Evolutionary conservation across 1,140 invertebrate species (phyloP).

Genomic region (Magallana gigas): DNA sequence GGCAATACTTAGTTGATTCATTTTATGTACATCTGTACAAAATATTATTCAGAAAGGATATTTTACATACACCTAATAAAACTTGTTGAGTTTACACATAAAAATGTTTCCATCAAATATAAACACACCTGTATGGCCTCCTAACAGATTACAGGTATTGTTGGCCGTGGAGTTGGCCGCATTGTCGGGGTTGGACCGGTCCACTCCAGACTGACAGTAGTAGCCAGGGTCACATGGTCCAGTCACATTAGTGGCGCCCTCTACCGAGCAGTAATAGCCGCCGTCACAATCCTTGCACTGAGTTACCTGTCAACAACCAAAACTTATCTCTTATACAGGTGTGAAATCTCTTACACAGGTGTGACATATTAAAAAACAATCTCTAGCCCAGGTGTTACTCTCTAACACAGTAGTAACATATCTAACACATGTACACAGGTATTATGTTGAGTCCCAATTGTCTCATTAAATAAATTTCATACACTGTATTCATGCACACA

Average conservation of each 20-base stretch:
- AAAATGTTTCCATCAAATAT: too few relatives aligned
- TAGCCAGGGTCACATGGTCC: slow-evolving; percentile 71
- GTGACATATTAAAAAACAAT: too few relatives aligned
- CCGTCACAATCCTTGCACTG: slow-evolving; percentile 76
- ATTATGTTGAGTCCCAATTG: too few relatives aligned
- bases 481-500: too few relatives aligned
- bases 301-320: slow-evolving; percentile 54
- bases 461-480: too few relatives aligned
- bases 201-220: slow-evolving; percentile 75
- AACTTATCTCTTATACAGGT: neutral
- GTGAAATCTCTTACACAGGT: too few relatives aligned
- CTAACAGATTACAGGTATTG: slow-evolving; percentile 72
- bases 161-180: slow-evolving; percentile 71
- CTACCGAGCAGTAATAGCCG: slow-evolving; percentile 71
- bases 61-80: neutral
- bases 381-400: too few relatives aligned
- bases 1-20: neutral
- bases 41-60: neutral
- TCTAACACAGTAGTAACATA: too few relatives aligned
- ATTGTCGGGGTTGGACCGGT: slow-evolving; percentile 73
- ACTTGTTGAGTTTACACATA: too few relatives aligned
- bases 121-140: slow-evolving; percentile 74
- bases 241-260: slow-evolving; percentile 69
- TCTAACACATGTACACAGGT: too few relatives aligned
- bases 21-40: neutral